These are phyloP conservation scores for Danio choprae DNA, from an alignment of 2,797 vertebrate genomes.

Conservation along the genomic window DNA sequence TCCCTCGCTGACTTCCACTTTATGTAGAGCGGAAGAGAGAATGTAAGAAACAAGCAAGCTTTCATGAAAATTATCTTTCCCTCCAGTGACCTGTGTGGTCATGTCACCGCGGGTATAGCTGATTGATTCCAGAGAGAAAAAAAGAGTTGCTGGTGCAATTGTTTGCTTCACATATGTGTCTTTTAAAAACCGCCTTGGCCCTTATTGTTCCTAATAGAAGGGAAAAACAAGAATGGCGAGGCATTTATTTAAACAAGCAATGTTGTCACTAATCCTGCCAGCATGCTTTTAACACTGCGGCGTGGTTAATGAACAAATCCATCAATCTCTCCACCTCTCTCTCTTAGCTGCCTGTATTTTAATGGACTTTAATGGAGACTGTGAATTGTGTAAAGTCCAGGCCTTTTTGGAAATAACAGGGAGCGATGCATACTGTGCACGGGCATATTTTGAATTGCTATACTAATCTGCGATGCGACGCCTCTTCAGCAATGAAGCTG, in stretches of 20 bases:
- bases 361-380: slow-evolving; percentile 57
- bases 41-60: slow-evolving; percentile 26
- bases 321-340: slow-evolving; percentile 54
- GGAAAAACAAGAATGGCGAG: slow-evolving; percentile 31
- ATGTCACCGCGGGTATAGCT: slow-evolving; percentile 10
- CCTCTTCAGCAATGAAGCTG: slow-evolving; percentile 2
- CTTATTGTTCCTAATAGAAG: slow-evolving; percentile 38
- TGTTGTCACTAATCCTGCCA: slow-evolving; percentile 59
- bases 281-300: slow-evolving; percentile 55
- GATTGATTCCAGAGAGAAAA: slow-evolving; percentile 6
- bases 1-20: slow-evolving; percentile 25
- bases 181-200: neutral
- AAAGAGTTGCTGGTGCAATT: slow-evolving; percentile 10
- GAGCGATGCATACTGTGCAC: slow-evolving; percentile 41
- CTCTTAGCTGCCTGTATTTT: slow-evolving; percentile 45
- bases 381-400: slow-evolving; percentile 35
- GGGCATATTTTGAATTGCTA: slow-evolving; percentile 34
- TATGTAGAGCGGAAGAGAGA: slow-evolving; percentile 11
- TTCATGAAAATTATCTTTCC: slow-evolving; percentile 10
- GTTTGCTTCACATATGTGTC: neutral
- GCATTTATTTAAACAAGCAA: slow-evolving; percentile 59
- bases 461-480: slow-evolving; percentile 1
- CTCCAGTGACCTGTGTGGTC: slow-evolving; percentile 20
- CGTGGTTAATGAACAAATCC: slow-evolving; percentile 60
- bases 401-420: slow-evolving; percentile 40